Percentiles rank a stretch among this genome's conserved stretches.
Evolutionary conservation across 2,113 vertebrate genomes (phyloP).

Genomic region (Chaetura pelagica): DNA sequence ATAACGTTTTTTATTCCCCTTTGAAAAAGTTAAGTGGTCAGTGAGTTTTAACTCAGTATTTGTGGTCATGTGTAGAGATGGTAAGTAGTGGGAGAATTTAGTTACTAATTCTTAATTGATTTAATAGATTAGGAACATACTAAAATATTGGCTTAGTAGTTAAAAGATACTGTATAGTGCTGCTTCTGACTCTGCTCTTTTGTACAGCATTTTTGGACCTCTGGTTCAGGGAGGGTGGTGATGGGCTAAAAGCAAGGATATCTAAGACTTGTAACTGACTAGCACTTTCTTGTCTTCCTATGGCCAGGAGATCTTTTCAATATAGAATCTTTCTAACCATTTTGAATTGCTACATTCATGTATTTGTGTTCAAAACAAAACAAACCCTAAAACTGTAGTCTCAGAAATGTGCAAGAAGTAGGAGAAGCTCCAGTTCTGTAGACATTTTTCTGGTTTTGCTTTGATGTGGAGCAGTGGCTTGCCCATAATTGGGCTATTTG

Average conservation of each 20-base stretch:
- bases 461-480: not conserved
- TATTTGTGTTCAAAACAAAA: not conserved
- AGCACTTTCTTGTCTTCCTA: not conserved
- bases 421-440: not conserved
- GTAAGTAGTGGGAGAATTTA: not conserved
- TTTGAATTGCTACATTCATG: not conserved
- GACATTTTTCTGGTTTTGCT: not conserved
- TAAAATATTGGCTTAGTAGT: not conserved
- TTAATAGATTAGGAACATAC: not conserved
- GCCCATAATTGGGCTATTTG: not conserved
- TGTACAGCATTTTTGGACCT: not conserved
- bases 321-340: not conserved
- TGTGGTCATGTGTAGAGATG: not conserved
- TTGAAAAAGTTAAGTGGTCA: not conserved
- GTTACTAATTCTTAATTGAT: not conserved
- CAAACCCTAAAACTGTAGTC: not conserved
- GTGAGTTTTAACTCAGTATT: not conserved
- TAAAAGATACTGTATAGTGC: not conserved
- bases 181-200: not conserved
- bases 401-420: not conserved
- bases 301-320: not conserved
- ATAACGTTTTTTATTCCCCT: not conserved
- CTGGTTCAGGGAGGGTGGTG: not conserved
- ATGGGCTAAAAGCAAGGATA: not conserved
- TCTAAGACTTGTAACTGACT: not conserved